Evolutionary conservation across 2,113 vertebrate species (phyloP), one percentile per base, ranked within the genome.

Genomic region (Labeo catla): DNA sequence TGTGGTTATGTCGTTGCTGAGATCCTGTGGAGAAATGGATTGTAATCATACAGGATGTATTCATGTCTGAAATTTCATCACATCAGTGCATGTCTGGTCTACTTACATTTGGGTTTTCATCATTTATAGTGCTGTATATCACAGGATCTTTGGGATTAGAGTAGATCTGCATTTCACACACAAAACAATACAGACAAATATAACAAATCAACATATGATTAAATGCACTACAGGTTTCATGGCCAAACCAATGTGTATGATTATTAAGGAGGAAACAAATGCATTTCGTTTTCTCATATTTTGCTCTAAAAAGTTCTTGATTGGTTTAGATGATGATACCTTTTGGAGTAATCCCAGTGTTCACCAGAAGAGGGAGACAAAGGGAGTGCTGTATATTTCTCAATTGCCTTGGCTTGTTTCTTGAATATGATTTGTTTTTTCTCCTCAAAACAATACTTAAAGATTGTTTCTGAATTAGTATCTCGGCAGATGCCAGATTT

Each of bases 71-170:
- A 16, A 28, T 76, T 76, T 28, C 16, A 9, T 9, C 2, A 34
- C 4, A 50, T 28, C 7, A 10, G 52, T 12, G 57, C 21, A 59
- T 59, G 16, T 59, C 16, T 78, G 28, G 16, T 80, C 10, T 23
- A 63, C 57, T 45, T 63, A 63, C 77, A 47, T 23, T 45, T 9
- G 77, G 21, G 52, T 0, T 15, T 63, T 80, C 57, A 80, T 80
- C 77, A 47, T 80, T 23, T 80, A 80, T 80, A 4, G 77, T 23
- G 36, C 39, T 80, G 77, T 80, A 80, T 80, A 80, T 80, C 57
- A 63, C 57, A 15, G 3, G 3, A 4, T 63, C 12, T 63, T 45
- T 57, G 23, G 77, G 54, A 11, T 34, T 59, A 36, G 50, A 57
- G 76, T 13, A n/a, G 39, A 80, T 61, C 57, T 80, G 77, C 6